Evolutionary conservation across 2,888 invertebrate genomes (phyloP), one percentile per base, ranked within the genome.

Genomic region (Idaea biselata): DNA sequence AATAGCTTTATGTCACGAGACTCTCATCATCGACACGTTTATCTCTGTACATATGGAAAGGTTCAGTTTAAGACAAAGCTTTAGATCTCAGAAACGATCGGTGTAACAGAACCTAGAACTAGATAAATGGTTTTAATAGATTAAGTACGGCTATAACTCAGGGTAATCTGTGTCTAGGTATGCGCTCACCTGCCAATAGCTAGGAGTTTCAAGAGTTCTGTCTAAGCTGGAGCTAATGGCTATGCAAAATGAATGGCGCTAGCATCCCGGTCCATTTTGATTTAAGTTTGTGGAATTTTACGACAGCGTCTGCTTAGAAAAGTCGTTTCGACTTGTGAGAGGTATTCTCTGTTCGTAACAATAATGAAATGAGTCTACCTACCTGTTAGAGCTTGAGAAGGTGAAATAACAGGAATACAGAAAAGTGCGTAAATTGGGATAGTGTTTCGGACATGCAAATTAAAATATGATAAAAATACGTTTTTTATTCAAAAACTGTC

Each of bases 211-310:
- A 44, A 8, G 14, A 44, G 44, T 11, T 44, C 11, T 44, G 44
- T 44, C 44, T 44, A 17, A 58, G 53, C 31, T 58, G 8, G 31
- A 58, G 17, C 55, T 31, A 55, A 55, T 58, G 55, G 31, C 58
- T 58, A 58, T 58, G 58, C 58, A 61, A 54, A 61, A 61, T 31
- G 17, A 32, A 61, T 61, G 58, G 58, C 54, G 6, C 14, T 18
- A 14, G 31, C 53, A 32, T 44, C 44, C 11, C 11, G 11, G 44
- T 11, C 14, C 14, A 44, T 8, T 44, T 31, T 61, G 61, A 61
- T 61, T 55, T 61, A 61, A 25, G 25, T 25, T 25, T 44, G 44
- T 1, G 14, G 44, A 44, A 44, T 14, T 44, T 44, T 44, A 14
- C 14, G 44, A 44, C 44, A 14, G 44, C 44, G 11, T 44, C 44